phyloP scores from a whole-genome alignment of 2,888 invertebrate species.

The Hyalella azteca region DNA sequence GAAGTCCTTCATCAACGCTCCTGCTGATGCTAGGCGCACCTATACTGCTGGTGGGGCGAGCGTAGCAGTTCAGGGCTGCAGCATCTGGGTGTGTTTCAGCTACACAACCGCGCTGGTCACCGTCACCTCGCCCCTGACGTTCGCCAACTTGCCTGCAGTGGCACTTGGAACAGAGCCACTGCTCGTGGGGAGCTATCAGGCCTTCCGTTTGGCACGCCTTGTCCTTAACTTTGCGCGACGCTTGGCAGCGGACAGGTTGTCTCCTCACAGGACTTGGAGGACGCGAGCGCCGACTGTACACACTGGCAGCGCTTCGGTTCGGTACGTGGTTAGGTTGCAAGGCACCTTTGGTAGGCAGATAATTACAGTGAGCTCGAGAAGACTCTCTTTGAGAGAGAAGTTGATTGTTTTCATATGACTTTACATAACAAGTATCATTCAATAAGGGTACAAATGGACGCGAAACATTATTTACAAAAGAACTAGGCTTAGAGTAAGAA shows the following conservation, averaged over 20 bases:
- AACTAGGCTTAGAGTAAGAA: background rate
- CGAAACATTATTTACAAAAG: background rate
- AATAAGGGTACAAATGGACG: background rate
- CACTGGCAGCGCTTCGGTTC: background rate
- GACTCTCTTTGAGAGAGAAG: background rate
- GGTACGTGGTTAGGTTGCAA: slow-evolving; percentile 14
- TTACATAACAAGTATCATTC: background rate
- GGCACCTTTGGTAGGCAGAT: slow-evolving; percentile 12
- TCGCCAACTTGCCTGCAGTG: slow-evolving; percentile 27
- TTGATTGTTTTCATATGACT: slow-evolving; percentile 4
- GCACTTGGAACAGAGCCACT: slow-evolving; percentile 8
- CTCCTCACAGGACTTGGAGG: background rate
- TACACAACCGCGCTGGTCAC: background rate
- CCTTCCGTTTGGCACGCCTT: background rate
- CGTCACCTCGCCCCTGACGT: background rate
- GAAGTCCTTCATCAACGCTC: slow-evolving; percentile 52
- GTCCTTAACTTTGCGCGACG: background rate
- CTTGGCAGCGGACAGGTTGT: background rate
- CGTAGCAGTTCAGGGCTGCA: background rate
- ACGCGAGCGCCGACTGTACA: background rate
- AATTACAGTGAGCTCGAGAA: slow-evolving; percentile 12
- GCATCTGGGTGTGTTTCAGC: background rate
- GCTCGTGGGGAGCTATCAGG: background rate
- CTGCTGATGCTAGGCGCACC: slow-evolving; percentile 47
- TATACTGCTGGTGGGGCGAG: background rate